Evolutionary conservation across 2,888 invertebrate species (phyloP), one percentile per base, ranked within the genome.

Genomic region (Strigamia crassipes): DNA sequence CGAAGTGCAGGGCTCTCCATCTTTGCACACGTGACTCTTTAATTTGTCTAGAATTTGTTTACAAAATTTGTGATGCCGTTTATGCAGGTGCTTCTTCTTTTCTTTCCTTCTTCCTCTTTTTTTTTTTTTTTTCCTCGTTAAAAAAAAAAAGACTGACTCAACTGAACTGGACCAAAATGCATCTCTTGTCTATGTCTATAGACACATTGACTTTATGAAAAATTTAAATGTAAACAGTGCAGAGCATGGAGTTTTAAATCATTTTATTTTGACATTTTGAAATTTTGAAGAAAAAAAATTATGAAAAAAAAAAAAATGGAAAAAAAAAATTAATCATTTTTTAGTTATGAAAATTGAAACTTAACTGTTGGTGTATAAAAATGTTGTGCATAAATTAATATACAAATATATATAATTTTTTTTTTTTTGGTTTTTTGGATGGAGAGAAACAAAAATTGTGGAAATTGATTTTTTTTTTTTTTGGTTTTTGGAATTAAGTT

Each of bases 1-100:
- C 15, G 81, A 81, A 41, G 38, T 73, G 13, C 81, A 66, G 66
- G 81, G 81, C 27, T 81, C 81, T 10, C 77, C 81, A 13, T 81
- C 81, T 31, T 23, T 81, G 27, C 81, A 66, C 66, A 81, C 81
- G 15, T 81, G 81, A 81, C 81, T 42, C 23, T 79, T 42, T 12
- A 18, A 41, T n/a, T n/a, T 42, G 9, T 79, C 12, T 41, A n/a
- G 23, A 79, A 79, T 18, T 15, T 18, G 8, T 27, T 34, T 41
- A 42, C 41, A n/a, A 79, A 41, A 79, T 41, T n/a, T 79, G 79
- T 79, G 41, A 38, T 78, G 38, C 78, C 38, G 31, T 78, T 78
- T 78, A 23, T 9, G 21, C 61, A 61, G 61, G 61, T 61, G 23
- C 23, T 61, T 61, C 15, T n/a, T n/a, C 2, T 23, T 23, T 10